Evolutionary conservation across 1,140 invertebrate genomes (phyloP), one percentile per base, ranked within the genome.

Genomic region (Megathymus violae): DNA sequence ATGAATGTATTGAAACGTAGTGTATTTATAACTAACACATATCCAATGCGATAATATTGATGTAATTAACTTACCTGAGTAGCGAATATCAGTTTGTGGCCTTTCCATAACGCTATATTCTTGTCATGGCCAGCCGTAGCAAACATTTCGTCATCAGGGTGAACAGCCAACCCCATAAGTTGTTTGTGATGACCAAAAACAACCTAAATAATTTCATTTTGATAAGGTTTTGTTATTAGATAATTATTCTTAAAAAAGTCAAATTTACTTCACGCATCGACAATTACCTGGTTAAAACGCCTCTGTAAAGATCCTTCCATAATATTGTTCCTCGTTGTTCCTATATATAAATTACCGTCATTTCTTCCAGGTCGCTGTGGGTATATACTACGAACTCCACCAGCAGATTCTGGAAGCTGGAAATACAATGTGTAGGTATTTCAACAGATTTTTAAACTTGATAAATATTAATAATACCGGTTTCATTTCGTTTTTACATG

Each of bases 51-150:
- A n/a, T n/a, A n/a, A n/a, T n/a, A n/a, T n/a, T n/a, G n/a, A n/a
- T n/a, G n/a, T n/a, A n/a, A n/a, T n/a, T n/a, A n/a, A n/a, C 62
- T 69, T 77, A 97, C 96, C 92, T 97, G 95, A n/a, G 95, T 95
- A 46, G 94, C 96, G 96, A 97, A 98, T 14, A 97, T 91, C 0
- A 98, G 91, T 88, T 96, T 96, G 79, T 97, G 96, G 52, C 95
- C 94, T 41, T 96, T 94, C 97, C 97, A 98, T 5, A 97, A 92
- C 10, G 96, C 96, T 36, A 98, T 96, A 70, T 96, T 95, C 81
- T 97, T 97, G 88, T 99, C 98, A 68, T 97, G 95, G 0, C 97
- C 97, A 22, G 97, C 97, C 9, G 97, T 98, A 4, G 97, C 96
- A 82, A 98, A 98, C 66, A 97, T 93, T 82, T 97, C 96, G 74